Base-by-base conservation (phyloP, 2,113 vertebrate species). In the Thunnus thynnus region DNA sequence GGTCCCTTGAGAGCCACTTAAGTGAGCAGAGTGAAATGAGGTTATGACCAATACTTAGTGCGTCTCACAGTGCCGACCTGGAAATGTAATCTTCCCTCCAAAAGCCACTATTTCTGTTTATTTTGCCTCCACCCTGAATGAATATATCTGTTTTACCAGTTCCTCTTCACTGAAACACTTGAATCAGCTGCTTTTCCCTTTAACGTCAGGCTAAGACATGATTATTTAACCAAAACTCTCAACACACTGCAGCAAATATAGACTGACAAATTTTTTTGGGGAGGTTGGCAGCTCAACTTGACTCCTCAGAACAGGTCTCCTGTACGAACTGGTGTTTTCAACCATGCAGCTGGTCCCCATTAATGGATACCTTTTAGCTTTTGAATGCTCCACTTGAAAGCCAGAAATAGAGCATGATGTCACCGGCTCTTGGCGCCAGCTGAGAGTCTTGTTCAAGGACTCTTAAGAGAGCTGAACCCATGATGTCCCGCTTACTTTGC, bases 331-430 rank as follows among this genome's bases (percentile, higher is more conserved):
- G 66, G 22, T 64, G 66, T 80, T 87, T 60, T 83, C 82, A 47
- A 69, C 66, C 83, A 16, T 60, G 83, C 93, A 93, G 93, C 92
- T 93, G 92, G 81, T 85, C 64, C 77, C 65, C 81, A 48, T 83
- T 92, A 94, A 91, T 92, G 89, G 85, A 87, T 85, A 88, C 89
- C 83, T 93, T 88, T 92, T 87, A 93, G 90, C 88, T 82, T 88
- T 83, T 86, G 80, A 92, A 86, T 83, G 91, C 86, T 84, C 86
- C 88, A 88, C 88, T 92, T 85, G 78, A 80, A 74, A 46, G 76
- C 77, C 86, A 90, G 90, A 92, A 94, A 95, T 94, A 94, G 87
- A 88, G 44, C 72, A 74, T 93, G 90, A 94, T 92, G 89, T 94
- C 93, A 91, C 75, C 7, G 62, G 76, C 86, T 89, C 80, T 85